phyloP scores from a whole-genome alignment of 2,888 invertebrate species.

The Drosophila leonis region DNA sequence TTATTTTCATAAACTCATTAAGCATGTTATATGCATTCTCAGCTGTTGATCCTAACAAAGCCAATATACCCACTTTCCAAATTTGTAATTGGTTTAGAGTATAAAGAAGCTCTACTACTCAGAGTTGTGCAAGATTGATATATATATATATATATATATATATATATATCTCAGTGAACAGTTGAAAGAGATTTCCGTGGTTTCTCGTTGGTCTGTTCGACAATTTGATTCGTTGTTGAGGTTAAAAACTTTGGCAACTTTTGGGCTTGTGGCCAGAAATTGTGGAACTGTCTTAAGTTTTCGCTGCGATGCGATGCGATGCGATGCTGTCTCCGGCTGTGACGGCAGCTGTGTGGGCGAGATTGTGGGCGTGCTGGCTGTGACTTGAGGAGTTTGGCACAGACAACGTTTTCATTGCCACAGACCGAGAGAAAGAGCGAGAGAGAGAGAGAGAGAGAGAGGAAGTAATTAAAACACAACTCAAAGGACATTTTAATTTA shows the following conservation, averaged over 20 bases:
- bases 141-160: neutral
- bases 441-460: conserved; percentile 20
- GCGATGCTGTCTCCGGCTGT: conserved; percentile 47
- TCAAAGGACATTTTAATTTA: conserved; percentile 82
- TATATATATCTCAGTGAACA: neutral
- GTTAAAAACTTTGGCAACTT: conserved; percentile 48
- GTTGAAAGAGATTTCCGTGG: conserved; percentile 32
- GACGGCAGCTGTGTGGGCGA: conserved; percentile 22
- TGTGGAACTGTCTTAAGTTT: conserved; percentile 53
- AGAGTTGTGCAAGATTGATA: neutral
- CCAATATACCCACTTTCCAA: neutral
- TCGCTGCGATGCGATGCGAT: conserved; percentile 8
- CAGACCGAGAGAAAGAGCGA: neutral
- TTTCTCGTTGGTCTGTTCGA: conserved; percentile 44
- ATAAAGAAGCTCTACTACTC: neutral
- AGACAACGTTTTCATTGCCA: conserved; percentile 49
- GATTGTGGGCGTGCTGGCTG: conserved; percentile 2
- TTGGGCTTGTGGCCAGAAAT: conserved; percentile 59
- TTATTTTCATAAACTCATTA: too few species aligned
- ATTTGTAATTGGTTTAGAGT: neutral
- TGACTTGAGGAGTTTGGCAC: conserved; percentile 37
- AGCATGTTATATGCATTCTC: too few species aligned
- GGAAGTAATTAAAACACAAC: conserved; percentile 81
- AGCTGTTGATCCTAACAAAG: neutral
- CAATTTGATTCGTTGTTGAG: conserved; percentile 46